Conservation (phyloP, 2,113 vertebrate species). For the Camelus bactrianus region DNA sequence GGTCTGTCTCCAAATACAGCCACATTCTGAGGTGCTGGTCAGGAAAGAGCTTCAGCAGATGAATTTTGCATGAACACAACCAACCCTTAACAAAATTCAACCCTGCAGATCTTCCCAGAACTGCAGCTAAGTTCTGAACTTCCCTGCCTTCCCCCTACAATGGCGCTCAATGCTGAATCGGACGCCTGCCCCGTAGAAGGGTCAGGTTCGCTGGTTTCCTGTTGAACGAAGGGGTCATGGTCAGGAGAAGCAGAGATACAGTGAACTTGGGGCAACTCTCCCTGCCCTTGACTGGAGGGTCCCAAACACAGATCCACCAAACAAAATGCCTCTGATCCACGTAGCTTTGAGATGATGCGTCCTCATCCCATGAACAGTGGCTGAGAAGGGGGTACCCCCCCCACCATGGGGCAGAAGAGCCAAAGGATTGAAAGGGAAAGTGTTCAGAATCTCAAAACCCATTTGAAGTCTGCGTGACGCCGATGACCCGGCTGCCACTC, state of each 20-base stretch:
- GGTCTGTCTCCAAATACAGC: background rate
- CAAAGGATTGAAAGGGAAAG: background rate
- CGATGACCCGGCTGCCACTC: too few species aligned
- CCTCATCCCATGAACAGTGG: background rate
- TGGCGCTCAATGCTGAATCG: background rate
- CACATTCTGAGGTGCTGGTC: background rate
- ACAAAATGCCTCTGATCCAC: background rate
- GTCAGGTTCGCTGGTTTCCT: too few species aligned
- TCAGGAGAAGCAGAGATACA: background rate
- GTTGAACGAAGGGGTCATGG: fast-evolving
- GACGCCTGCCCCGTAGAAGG: background rate
- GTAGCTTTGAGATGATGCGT: fast-evolving
- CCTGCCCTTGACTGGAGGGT: background rate
- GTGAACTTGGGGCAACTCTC: background rate
- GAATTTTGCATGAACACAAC: background rate
- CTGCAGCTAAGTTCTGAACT: too few species aligned
- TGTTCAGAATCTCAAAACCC: background rate
- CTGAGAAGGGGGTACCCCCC: background rate
- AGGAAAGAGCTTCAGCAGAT: background rate
- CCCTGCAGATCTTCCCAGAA: background rate
- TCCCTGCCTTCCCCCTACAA: fast-evolving
- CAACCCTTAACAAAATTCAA: background rate
- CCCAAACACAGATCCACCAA: background rate
- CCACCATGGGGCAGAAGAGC: fast-evolving
- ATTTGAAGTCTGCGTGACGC: fast-evolving